Conservation (phyloP, 2,797 vertebrate species). For the Takifugu rubripes region DNA sequence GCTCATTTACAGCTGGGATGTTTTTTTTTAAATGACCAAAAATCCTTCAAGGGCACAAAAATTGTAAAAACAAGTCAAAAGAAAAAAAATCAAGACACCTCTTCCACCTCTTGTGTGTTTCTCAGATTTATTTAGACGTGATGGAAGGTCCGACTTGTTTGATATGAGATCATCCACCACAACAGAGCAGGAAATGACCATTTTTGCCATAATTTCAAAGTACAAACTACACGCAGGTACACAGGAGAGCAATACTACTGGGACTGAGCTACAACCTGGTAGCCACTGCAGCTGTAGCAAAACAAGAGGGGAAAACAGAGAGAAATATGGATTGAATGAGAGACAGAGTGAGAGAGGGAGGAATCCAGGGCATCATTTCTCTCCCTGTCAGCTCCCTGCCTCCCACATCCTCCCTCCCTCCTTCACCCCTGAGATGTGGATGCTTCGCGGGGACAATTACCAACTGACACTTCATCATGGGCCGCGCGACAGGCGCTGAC, state of each 20-base stretch:
- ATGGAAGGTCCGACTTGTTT: no score
- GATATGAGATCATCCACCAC: no score
- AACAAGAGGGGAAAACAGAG: slow-evolving; percentile 27
- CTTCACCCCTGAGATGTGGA: slow-evolving; percentile 69
- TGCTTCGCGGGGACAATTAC: slow-evolving; percentile 78
- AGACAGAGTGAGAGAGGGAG: slow-evolving; percentile 53
- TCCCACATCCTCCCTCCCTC: slow-evolving; percentile 38
- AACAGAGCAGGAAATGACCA: no score
- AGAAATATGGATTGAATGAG: slow-evolving; percentile 29
- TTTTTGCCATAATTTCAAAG: no score
- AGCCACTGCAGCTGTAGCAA: slow-evolving; percentile 47
- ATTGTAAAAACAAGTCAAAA: slow-evolving; percentile 8
- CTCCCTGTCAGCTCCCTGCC: slow-evolving; percentile 69
- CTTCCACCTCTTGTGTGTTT: no score
- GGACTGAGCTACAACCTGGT: not conserved
- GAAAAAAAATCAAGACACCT: slow-evolving; percentile 4
- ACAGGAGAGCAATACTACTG: slow-evolving; percentile 22
- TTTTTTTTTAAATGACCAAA: slow-evolving; percentile 30
- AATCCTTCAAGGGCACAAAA: slow-evolving; percentile 19
- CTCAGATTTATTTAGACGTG: no score
- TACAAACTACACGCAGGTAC: slow-evolving; percentile 1
- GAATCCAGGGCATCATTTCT: slow-evolving; percentile 71
- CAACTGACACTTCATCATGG: slow-evolving; percentile 78
- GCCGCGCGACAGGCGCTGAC: slow-evolving; percentile 74
- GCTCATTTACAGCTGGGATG: slow-evolving; percentile 9